Base-by-base conservation (phyloP, 2,888 invertebrate genomes). In the Drosophila ustulata region DNA sequence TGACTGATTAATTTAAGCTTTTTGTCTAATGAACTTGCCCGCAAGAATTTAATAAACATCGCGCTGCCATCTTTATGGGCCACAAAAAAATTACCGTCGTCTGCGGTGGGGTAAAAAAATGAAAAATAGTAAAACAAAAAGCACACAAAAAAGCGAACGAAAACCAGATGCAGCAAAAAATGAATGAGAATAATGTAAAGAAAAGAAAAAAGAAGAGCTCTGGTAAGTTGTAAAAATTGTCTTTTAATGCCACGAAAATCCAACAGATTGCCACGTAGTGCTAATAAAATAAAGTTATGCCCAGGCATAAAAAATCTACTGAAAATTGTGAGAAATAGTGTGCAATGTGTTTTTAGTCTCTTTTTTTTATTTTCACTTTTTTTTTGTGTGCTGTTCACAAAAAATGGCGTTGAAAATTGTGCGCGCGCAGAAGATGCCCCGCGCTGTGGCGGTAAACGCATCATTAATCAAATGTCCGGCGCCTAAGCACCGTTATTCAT, bases 181-280 rank as follows among this genome's bases (percentile, higher is more conserved):
- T 56, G 55, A 45, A 68, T 49, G 50, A 39, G 62, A 47, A 53
- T 71, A 45, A 78, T 70, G 68, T 66, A 69, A 65, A 53, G 69
- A 67, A 65, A 52, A 67, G 63, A 82, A 84, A 56, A 86, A 7
- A 5, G 71, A 74, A 61, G 70, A 75, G 69, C 71, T 63, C 65
- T 86, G 89, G 87, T 84, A 88, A 84, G 89, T 88, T 80, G 77
- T 85, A 89, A 88, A 87, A 87, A 87, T 87, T 83, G 89, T 88
- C 88, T 87, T 87, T 87, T 87, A 87, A 87, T 87, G 89, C 89
- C 73, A 64, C 70, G 70, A 76, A 89, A 87, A 89, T 85, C 86
- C 88, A 88, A 76, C 89, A 87, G 87, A 87, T 89, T 87, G 89
- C 89, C 87, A 89, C 86, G 88, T 85, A 86, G 81, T 88, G 88